Percentiles rank a stretch among this genome's conserved stretches.
These are phyloP conservation scores for Tapirus terrestris DNA, from an alignment of 2,113 vertebrate species.

Conservation along the genomic window DNA sequence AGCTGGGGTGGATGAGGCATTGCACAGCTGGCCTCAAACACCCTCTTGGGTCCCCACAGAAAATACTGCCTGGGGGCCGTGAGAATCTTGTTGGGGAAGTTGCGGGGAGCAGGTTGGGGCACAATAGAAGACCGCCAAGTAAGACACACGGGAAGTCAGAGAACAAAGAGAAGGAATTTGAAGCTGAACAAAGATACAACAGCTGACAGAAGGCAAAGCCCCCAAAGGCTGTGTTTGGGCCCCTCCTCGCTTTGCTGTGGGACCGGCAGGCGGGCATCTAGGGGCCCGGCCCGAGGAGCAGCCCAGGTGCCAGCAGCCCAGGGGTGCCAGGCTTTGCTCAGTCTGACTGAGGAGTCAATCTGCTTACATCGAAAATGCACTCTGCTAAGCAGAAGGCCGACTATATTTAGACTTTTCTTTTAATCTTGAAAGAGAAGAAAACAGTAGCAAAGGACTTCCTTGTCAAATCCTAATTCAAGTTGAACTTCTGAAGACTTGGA, in stretches of 20 bases:
- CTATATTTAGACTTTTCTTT: conserved; percentile 41
- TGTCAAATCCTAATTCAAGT: not conserved
- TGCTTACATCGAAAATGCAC: not conserved
- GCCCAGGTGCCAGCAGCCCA: not conserved
- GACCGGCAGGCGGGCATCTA: not conserved
- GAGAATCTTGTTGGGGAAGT: not conserved
- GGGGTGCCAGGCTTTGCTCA: rapidly evolving
- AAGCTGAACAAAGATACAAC: not conserved
- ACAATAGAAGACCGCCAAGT: not conserved
- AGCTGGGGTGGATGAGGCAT: rapidly evolving
- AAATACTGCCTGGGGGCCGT: rapidly evolving
- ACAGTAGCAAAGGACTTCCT: not conserved
- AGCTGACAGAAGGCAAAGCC: not conserved
- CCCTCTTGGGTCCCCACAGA: not conserved
- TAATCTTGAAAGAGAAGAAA: conserved; percentile 47
- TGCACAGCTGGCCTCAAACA: not conserved
- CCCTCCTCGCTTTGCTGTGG: rapidly evolving
- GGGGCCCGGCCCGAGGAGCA: rapidly evolving
- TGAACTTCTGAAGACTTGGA: conserved; percentile 16
- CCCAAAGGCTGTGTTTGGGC: not conserved
- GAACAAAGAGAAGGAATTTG: not conserved
- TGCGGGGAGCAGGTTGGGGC: too few relatives aligned
- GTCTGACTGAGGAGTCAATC: not conserved
- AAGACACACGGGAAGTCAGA: not conserved
- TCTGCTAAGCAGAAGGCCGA: not conserved